A percentile compares a stretch with the other conserved stretches of the same genome.
Conservation (phyloP, 2,888 invertebrate species). For the Incurvaria masculella region DNA sequence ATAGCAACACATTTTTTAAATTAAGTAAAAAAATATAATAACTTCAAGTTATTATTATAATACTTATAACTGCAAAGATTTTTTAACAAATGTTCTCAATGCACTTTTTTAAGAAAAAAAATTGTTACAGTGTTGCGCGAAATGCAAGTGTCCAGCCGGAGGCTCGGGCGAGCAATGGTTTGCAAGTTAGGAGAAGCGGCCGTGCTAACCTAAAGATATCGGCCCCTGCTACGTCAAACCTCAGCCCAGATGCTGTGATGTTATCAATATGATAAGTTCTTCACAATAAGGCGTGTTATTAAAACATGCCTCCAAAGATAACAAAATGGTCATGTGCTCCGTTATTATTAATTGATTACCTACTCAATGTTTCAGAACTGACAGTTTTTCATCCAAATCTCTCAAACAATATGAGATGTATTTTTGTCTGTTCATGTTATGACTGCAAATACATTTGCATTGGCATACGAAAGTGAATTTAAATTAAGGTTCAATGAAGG, state of each 20-base stretch:
- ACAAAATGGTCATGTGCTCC: slow-evolving; percentile 1
- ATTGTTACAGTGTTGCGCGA: not conserved
- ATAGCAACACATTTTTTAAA: slow-evolving; percentile 45
- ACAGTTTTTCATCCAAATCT: no score
- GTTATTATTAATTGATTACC: no score
- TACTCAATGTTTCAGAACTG: no score
- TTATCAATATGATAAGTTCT: slow-evolving; percentile 38
- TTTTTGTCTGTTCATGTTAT: no score
- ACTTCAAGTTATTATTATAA: slow-evolving; percentile 3
- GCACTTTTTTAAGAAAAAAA: slow-evolving; percentile 10
- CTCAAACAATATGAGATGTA: no score
- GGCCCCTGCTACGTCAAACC: slow-evolving; percentile 51
- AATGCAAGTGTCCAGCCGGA: not conserved
- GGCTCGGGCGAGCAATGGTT: not conserved
- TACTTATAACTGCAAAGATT: slow-evolving; percentile 2
- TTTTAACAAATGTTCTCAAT: not conserved
- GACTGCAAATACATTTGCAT: no score
- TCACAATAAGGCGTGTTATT: slow-evolving; percentile 32
- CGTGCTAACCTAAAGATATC: slow-evolving; percentile 28
- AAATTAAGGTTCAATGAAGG: no score
- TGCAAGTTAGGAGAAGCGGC: not conserved
- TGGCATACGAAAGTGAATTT: no score
- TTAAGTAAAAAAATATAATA: slow-evolving; percentile 1
- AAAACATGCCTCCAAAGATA: slow-evolving; percentile 20
- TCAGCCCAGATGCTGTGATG: slow-evolving; percentile 49